A percentile compares a stretch with the other conserved stretches of the same genome.
phyloP scores from a whole-genome alignment of 2,113 vertebrate genomes.

The Daboia siamensis region DNA sequence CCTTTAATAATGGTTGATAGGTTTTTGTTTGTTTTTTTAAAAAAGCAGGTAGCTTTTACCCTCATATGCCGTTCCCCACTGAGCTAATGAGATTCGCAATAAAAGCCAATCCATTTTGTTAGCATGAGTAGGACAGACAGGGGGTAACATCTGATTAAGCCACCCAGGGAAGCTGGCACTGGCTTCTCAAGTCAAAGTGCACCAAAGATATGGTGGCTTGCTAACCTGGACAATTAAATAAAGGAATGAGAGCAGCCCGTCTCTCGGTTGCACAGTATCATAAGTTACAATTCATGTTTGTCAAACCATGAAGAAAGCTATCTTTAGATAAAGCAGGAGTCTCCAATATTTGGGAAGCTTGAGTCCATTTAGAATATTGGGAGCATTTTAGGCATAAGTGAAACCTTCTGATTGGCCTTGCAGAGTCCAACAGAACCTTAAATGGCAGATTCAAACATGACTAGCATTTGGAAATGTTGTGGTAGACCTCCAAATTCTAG shows the following conservation, averaged over 20 bases:
- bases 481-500: not conserved
- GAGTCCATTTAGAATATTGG: not conserved
- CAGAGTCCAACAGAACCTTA: not conserved
- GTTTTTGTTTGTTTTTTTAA: not conserved
- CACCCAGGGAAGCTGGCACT: not conserved
- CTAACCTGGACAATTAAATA: not conserved
- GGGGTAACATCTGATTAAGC: not conserved
- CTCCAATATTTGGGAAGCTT: not conserved
- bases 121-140: not conserved
- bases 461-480: not conserved
- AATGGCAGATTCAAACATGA: not conserved
- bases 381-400: not conserved
- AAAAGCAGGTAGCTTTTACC: not conserved
- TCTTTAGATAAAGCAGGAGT: not conserved
- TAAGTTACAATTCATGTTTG: not conserved
- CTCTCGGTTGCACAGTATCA: not conserved
- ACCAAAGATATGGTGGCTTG: not conserved
- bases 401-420: not conserved
- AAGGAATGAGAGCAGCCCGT: not conserved
- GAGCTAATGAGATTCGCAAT: not conserved
- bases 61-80: not conserved
- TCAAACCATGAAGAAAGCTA: not conserved
- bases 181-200: not conserved
- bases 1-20: not conserved
- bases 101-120: not conserved